Evolutionary conservation across 2,888 invertebrate genomes (phyloP).

Genomic region (Mechanitis mazaeus): DNA sequence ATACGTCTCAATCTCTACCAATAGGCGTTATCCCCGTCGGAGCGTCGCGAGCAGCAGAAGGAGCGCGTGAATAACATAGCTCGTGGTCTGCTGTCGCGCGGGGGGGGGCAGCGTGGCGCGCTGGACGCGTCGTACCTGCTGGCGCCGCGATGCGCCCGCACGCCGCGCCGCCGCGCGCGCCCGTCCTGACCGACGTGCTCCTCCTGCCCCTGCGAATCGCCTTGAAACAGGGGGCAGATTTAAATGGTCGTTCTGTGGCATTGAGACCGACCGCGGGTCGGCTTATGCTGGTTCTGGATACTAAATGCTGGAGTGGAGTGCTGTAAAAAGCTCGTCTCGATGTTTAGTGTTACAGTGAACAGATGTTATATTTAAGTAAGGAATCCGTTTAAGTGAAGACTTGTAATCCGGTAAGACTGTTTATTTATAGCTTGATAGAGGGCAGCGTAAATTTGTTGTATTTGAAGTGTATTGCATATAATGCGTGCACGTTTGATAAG

Average conservation of each 20-base stretch:
- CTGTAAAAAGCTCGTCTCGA: too few relatives aligned
- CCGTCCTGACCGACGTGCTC: slow-evolving; percentile 31
- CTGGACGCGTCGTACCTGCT: slow-evolving; percentile 63
- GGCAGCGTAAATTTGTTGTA: background rate
- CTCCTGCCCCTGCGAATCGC: slow-evolving; percentile 18
- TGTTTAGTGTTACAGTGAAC: background rate
- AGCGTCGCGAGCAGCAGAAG: slow-evolving; percentile 45
- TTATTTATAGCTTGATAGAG: slow-evolving; percentile 1
- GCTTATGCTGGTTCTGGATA: too few relatives aligned
- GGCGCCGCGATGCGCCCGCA: slow-evolving; percentile 42
- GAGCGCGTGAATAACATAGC: slow-evolving; percentile 65
- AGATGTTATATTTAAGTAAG: background rate
- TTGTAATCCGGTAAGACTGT: slow-evolving; percentile 9
- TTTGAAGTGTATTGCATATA: slow-evolving; percentile 21
- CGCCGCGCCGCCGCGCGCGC: slow-evolving; percentile 32
- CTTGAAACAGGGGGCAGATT: background rate
- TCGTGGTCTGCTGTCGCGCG: slow-evolving; percentile 52
- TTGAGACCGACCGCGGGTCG: too few relatives aligned
- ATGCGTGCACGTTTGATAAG: slow-evolving; percentile 14
- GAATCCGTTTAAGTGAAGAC: slow-evolving; percentile 10
- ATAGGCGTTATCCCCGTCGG: slow-evolving; percentile 23
- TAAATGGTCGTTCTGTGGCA: too few relatives aligned
- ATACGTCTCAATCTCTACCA: too few relatives aligned
- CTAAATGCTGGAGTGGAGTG: too few relatives aligned
- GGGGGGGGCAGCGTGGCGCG: slow-evolving; percentile 42